phyloP scores from a whole-genome alignment of 2,797 vertebrate genomes.

The Neomorphus geoffroyi region DNA sequence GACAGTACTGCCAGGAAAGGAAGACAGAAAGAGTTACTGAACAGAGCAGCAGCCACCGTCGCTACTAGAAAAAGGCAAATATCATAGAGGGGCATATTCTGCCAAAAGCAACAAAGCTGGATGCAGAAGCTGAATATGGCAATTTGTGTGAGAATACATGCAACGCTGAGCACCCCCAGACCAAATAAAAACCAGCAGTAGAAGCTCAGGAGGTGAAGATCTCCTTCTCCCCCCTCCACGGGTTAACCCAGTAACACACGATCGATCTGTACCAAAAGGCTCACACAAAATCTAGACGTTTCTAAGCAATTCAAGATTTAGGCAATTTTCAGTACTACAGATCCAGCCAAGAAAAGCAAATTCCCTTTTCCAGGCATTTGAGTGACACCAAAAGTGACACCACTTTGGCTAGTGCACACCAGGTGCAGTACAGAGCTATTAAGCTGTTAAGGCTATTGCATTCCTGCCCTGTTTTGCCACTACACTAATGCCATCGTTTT shows the following conservation, averaged over 20 bases:
- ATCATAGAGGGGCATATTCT: background rate
- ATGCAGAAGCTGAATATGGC: background rate
- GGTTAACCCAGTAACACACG: background rate
- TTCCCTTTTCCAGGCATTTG: background rate
- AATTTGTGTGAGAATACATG: background rate
- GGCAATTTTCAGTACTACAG: background rate
- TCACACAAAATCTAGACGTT: background rate
- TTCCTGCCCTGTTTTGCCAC: background rate
- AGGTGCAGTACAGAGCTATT: background rate
- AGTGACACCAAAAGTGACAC: background rate
- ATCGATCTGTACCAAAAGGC: rapidly evolving
- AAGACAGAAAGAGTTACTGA: background rate
- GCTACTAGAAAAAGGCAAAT: background rate
- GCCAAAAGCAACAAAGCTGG: background rate
- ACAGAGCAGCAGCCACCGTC: background rate
- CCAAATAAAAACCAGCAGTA: background rate
- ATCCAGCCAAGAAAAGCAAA: background rate
- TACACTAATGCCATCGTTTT: background rate
- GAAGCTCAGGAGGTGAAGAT: background rate
- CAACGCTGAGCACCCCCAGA: background rate
- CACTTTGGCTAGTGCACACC: background rate
- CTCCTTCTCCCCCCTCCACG: background rate
- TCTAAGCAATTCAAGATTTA: background rate
- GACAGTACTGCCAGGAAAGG: background rate
- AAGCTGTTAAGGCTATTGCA: background rate